Conservation (phyloP, 2,113 vertebrate genomes). For the Nyctereutes procyonoides region DNA sequence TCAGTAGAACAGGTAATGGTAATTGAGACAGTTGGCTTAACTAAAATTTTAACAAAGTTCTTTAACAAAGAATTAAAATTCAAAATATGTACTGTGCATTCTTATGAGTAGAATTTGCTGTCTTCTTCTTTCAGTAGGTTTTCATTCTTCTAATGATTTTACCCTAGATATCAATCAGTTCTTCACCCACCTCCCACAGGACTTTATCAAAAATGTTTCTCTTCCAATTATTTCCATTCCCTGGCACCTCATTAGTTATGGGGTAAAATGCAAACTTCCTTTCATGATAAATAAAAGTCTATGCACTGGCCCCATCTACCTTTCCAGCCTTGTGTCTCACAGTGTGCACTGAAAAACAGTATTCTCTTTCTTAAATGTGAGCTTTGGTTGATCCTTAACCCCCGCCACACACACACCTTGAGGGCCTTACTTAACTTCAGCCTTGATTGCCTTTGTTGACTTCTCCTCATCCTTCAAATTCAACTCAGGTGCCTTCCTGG, state of each 20-base stretch:
- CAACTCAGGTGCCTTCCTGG: neutral
- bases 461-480: neutral
- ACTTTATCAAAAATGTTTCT: neutral
- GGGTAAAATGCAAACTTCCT: neutral
- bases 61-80: neutral
- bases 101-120: neutral
- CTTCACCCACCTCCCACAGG: neutral
- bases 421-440: neutral
- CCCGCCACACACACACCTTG: neutral
- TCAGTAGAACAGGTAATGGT: neutral
- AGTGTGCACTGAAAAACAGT: neutral
- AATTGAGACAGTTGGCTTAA: neutral
- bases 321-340: neutral
- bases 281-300: neutral
- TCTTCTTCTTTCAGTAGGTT: neutral
- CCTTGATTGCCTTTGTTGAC: neutral
- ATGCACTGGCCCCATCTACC: neutral
- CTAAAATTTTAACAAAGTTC: neutral
- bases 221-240: neutral
- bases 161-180: neutral
- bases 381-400: neutral
- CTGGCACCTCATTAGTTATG: neutral
- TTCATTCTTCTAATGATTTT: neutral
- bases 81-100: neutral
- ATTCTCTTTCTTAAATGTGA: neutral